phyloP scores from a whole-genome alignment of 2,888 invertebrate genomes.

The Aspidapion aeneum region DNA sequence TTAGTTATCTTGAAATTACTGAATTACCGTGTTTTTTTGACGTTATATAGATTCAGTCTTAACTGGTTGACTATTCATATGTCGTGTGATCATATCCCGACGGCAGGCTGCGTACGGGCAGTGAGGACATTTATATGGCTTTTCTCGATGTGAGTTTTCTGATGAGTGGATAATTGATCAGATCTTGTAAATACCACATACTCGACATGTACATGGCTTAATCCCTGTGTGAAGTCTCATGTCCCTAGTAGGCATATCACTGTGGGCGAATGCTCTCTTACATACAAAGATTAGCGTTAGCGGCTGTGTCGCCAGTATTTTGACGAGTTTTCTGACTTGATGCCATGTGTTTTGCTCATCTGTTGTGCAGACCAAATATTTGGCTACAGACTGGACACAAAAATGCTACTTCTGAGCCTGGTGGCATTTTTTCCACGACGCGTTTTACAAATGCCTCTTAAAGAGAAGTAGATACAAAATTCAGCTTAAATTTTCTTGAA shows the following conservation, averaged over 20 bases:
- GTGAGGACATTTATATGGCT: constrained; percentile 96
- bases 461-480: too few species aligned
- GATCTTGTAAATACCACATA: constrained; percentile 95
- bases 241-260: constrained; percentile 99
- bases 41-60: constrained; percentile 37
- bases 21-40: too few species aligned
- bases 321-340: constrained; percentile 82
- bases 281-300: constrained; percentile 92
- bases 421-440: constrained; percentile 76
- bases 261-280: constrained; percentile 89
- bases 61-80: constrained; percentile 58
- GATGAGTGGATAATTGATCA: constrained; percentile 98
- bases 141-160: constrained; percentile 97
- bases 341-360: constrained; percentile 96
- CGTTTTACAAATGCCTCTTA: too few species aligned
- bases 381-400: constrained; percentile 91
- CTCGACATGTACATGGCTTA: constrained; percentile 94
- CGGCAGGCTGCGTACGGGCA: constrained; percentile 99
- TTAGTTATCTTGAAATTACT: too few species aligned
- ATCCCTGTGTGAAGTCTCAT: constrained; percentile 96
- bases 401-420: constrained; percentile 74
- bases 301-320: constrained; percentile 59
- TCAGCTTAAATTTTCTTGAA: too few species aligned
- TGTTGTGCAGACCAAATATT: constrained; percentile 93
- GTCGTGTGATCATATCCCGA: constrained; percentile 98